These are phyloP conservation scores for Mnemiopsis leidyi DNA, from an alignment of 37 sponge, comb jelly and placozoan genomes.

Conservation along the genomic window DNA sequence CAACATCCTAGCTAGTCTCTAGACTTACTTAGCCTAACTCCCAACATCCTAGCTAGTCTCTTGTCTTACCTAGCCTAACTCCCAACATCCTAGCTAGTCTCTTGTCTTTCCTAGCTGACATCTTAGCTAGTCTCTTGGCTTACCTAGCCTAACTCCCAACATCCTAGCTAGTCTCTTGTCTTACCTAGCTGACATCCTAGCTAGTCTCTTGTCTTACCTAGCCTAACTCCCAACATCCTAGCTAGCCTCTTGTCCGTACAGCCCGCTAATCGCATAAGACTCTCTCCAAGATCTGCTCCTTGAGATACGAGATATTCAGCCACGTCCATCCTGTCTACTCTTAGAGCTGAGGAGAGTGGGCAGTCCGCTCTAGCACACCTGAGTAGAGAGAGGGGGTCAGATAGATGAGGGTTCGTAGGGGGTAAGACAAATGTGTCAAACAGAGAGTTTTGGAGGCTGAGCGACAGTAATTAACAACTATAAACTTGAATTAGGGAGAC, in stretches of 20 bases:
- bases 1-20: too few species aligned
- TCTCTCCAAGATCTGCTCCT: conserved; percentile 44
- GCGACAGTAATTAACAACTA: too few species aligned
- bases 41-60: too few species aligned
- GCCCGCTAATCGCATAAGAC: conserved; percentile 45
- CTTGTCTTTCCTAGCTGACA: background rate
- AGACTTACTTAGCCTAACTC: too few species aligned
- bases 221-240: conserved; percentile 39
- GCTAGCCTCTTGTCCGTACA: conserved; percentile 47
- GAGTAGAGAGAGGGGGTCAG: background rate
- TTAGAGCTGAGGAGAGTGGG: conserved; percentile 54
- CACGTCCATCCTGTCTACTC: conserved; percentile 63
- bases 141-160: conserved; percentile 30
- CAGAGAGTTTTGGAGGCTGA: too few species aligned
- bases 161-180: conserved; percentile 12
- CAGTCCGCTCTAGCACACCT: conserved; percentile 64
- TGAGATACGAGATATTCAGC: conserved; percentile 57
- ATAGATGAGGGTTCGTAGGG: background rate
- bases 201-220: too few species aligned
- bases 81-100: conserved; percentile 43
- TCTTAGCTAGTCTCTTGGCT: too few species aligned
- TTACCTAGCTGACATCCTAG: too few species aligned
- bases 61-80: conserved; percentile 3
- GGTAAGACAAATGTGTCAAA: too few species aligned
- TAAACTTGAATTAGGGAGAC: too few species aligned